These are phyloP conservation scores for Channa maculata DNA, from an alignment of 2,113 vertebrate species.

Conservation along the genomic window DNA sequence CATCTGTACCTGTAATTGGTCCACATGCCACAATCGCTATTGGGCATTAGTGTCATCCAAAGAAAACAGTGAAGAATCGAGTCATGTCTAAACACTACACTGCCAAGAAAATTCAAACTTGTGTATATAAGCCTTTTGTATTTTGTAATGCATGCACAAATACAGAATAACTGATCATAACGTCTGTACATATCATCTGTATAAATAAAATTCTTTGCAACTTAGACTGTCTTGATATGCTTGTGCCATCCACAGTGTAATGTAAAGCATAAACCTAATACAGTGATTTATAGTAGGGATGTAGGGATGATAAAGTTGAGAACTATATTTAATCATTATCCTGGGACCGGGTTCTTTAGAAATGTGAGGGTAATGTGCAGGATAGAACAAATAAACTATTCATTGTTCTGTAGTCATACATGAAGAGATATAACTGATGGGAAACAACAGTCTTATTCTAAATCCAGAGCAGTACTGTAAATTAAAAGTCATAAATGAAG, in stretches of 20 bases:
- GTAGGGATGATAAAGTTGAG: not conserved
- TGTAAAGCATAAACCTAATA: too few relatives aligned
- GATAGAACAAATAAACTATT: not conserved
- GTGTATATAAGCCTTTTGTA: slow-evolving; percentile 85
- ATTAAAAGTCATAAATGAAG: not conserved
- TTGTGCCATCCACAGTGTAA: too few relatives aligned
- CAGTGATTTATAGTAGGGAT: not conserved
- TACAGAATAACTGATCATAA: slow-evolving; percentile 61
- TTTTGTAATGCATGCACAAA: slow-evolving; percentile 86
- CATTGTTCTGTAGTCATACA: not conserved
- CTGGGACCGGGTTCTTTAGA: not conserved
- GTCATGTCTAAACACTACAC: slow-evolving; percentile 56
- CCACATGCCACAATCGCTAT: not conserved
- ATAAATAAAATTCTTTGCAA: slow-evolving; percentile 77
- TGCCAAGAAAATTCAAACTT: slow-evolving; percentile 71
- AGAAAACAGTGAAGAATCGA: slow-evolving; percentile 42
- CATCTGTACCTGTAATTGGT: not conserved
- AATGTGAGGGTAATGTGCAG: not conserved
- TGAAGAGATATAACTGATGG: too few relatives aligned
- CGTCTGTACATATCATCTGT: slow-evolving; percentile 87
- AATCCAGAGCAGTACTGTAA: not conserved
- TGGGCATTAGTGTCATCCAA: slow-evolving; percentile 5
- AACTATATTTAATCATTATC: not conserved
- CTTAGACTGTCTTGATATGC: slow-evolving; percentile 6
- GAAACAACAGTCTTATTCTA: not conserved